These are phyloP conservation scores for Andrena dorsata DNA, from an alignment of 2,888 invertebrate species.

Conservation along the genomic window DNA sequence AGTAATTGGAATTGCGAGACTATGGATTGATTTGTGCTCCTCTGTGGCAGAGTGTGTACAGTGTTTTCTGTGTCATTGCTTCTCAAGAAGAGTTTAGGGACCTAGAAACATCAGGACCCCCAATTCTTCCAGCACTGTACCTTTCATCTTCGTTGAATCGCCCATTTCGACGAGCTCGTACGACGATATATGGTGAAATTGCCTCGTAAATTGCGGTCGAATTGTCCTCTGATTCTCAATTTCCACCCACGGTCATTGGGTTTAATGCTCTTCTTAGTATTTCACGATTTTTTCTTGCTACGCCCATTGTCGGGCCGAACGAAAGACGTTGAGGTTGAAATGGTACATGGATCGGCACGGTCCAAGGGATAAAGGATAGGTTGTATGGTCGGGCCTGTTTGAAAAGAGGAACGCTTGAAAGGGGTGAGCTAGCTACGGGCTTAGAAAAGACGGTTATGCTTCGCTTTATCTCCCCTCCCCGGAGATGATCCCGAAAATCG, in stretches of 20 bases:
- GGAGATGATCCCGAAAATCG: slow-evolving; percentile 41
- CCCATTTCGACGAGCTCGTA: not conserved
- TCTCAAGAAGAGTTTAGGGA: too few species aligned
- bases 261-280: slow-evolving; percentile 33
- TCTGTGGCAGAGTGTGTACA: too few species aligned
- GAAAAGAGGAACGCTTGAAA: slow-evolving; percentile 51
- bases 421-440: slow-evolving; percentile 39
- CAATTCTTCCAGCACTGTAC: too few species aligned
- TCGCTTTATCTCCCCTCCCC: slow-evolving; percentile 38
- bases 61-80: too few species aligned
- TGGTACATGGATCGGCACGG: slow-evolving; percentile 3
- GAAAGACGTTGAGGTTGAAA: slow-evolving; percentile 46
- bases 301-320: slow-evolving; percentile 34
- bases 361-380: slow-evolving; percentile 27
- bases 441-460: slow-evolving; percentile 43
- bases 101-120: too few species aligned
- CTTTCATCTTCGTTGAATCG: not conserved
- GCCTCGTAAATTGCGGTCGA: slow-evolving; percentile 14
- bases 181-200: not conserved
- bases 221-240: slow-evolving; percentile 41
- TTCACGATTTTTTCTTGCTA: slow-evolving; percentile 22
- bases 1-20: not conserved
- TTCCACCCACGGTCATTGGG: slow-evolving; percentile 6
- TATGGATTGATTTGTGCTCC: not conserved
- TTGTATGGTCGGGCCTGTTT: slow-evolving; percentile 43